Evolutionary conservation across 2,797 vertebrate species (phyloP).

Genomic region (Falco rusticolus): DNA sequence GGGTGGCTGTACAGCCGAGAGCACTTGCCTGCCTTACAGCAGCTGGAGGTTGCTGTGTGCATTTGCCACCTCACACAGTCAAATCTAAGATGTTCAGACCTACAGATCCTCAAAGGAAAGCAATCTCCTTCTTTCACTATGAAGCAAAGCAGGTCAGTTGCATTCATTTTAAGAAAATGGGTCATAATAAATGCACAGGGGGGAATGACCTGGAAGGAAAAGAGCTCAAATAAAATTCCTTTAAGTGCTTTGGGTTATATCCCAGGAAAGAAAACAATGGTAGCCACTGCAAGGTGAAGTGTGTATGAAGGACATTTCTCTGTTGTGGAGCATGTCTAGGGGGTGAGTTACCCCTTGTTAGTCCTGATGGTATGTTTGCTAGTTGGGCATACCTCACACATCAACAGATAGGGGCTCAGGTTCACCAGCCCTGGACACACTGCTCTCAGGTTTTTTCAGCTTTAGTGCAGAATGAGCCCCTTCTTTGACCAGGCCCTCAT

Average conservation of each 20-base stretch:
- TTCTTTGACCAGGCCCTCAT: neutral
- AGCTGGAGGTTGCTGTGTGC: neutral
- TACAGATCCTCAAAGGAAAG: neutral
- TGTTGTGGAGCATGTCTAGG: neutral
- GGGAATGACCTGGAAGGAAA: neutral
- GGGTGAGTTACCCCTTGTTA: neutral
- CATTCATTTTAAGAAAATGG: neutral
- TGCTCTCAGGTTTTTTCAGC: neutral
- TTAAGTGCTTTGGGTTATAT: neutral
- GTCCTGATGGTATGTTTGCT: neutral
- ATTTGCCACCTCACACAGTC: fast-evolving
- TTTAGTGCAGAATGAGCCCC: neutral
- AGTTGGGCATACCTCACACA: too few species aligned
- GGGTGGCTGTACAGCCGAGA: neutral
- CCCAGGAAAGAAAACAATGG: neutral
- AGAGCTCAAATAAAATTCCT: neutral
- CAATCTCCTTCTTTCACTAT: neutral
- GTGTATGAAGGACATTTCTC: neutral
- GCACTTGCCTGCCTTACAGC: neutral
- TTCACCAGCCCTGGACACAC: neutral
- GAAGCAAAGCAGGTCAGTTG: neutral
- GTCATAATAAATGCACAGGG: neutral
- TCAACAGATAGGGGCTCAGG: neutral
- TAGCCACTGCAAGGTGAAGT: neutral
- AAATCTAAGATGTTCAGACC: neutral